Conservation (phyloP, 1,140 invertebrate species). For the Eufriesea mexicana region DNA sequence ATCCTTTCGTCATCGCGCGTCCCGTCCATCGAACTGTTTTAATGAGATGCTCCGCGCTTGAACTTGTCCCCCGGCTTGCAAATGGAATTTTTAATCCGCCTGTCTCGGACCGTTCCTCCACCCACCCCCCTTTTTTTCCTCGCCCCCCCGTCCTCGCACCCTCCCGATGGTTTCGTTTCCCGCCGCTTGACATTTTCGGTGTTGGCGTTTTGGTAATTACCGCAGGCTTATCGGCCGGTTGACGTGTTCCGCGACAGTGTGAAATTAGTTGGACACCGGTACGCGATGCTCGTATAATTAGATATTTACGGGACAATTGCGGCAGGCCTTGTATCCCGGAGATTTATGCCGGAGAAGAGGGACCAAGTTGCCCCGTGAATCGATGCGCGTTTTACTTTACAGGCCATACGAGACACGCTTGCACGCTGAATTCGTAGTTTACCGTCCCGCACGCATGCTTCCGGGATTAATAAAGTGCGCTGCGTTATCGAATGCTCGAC, state of each 20-base stretch:
- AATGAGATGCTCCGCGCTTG: constrained; percentile 60
- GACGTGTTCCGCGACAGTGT: not conserved
- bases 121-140: not conserved
- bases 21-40: constrained; percentile 63
- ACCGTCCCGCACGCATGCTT: not conserved
- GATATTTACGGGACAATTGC: not conserved
- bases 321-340: not conserved
- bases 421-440: not conserved
- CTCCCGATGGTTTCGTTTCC: not conserved
- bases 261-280: constrained; percentile 3
- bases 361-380: not conserved
- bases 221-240: not conserved
- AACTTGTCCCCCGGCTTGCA: constrained; percentile 32
- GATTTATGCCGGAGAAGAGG: too few species aligned
- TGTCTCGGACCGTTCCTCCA: not conserved
- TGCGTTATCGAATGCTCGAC: not conserved
- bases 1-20: constrained; percentile 65
- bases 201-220: constrained; percentile 16
- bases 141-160: not conserved
- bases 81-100: constrained; percentile 47
- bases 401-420: not conserved
- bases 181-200: not conserved
- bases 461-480: not conserved
- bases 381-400: not conserved
- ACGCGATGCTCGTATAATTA: constrained; percentile 14